Evolutionary conservation across 2,888 invertebrate genomes (phyloP).

Genomic region (Eremobia ochroleuca): DNA sequence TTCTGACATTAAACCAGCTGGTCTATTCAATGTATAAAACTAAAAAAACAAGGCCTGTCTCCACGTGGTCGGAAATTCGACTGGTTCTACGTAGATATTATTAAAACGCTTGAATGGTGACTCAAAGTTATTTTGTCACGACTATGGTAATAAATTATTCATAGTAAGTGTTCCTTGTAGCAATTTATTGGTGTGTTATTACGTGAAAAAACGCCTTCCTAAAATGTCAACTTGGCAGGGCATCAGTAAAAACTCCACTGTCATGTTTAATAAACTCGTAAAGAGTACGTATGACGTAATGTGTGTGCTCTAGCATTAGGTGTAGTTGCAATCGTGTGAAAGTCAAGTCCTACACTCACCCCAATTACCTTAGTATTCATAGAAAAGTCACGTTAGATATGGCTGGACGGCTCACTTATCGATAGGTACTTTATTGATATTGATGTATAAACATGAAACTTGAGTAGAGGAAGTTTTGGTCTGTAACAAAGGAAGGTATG

Average conservation of each 20-base stretch:
- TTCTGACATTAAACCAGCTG: slow-evolving; percentile 87
- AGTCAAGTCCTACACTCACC: slow-evolving; percentile 84
- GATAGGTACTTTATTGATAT: slow-evolving; percentile 71
- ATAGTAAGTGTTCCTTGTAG: slow-evolving; percentile 64
- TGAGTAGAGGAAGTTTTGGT: not conserved
- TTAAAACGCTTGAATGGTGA: slow-evolving; percentile 64
- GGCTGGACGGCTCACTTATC: slow-evolving; percentile 69
- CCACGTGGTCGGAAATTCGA: slow-evolving; percentile 87
- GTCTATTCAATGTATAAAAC: slow-evolving; percentile 83
- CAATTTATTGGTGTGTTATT: slow-evolving; percentile 68
- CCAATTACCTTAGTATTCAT: slow-evolving; percentile 86
- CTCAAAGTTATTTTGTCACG: slow-evolving; percentile 65
- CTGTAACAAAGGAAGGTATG: not conserved
- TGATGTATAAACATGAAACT: not conserved
- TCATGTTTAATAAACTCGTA: slow-evolving; percentile 65
- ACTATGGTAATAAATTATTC: slow-evolving; percentile 73
- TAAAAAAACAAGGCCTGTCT: slow-evolving; percentile 72
- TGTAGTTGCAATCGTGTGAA: slow-evolving; percentile 85
- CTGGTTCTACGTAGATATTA: slow-evolving; percentile 72
- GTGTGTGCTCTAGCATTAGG: slow-evolving; percentile 70
- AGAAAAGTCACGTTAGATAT: slow-evolving; percentile 78
- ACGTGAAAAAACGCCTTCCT: slow-evolving; percentile 67
- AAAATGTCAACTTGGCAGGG: slow-evolving; percentile 74
- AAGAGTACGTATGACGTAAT: slow-evolving; percentile 66
- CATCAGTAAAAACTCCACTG: slow-evolving; percentile 68